These are phyloP conservation scores for Augochlorella aurata DNA, from an alignment of 2,888 invertebrate genomes.

Conservation along the genomic window DNA sequence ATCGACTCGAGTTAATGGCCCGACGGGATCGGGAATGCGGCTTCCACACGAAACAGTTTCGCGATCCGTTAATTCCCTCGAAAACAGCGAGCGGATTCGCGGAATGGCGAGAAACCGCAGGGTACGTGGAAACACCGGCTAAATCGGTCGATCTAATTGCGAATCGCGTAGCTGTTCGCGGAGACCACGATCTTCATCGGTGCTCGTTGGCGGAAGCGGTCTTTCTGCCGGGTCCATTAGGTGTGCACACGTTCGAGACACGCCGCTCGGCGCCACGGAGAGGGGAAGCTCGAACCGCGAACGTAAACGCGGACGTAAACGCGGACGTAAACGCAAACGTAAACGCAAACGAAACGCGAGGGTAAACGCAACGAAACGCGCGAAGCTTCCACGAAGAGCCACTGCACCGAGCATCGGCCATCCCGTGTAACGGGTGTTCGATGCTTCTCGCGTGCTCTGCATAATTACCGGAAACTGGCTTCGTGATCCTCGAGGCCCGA, in stretches of 20 bases:
- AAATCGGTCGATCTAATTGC: neutral
- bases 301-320: neutral
- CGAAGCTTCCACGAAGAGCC: slow-evolving; percentile 37
- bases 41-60: neutral
- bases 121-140: no score
- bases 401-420: slow-evolving; percentile 25
- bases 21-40: neutral
- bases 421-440: slow-evolving; percentile 69
- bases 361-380: slow-evolving; percentile 31
- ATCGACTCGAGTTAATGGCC: no score
- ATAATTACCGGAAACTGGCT: slow-evolving; percentile 68
- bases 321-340: no score
- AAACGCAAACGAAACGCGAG: slow-evolving; percentile 33
- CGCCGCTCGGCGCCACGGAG: neutral
- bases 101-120: no score
- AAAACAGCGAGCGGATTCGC: neutral
- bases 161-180: neutral
- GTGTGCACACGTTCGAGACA: neutral
- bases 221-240: slow-evolving; percentile 32
- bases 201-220: slow-evolving; percentile 20
- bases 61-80: neutral
- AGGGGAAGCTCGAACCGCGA: slow-evolving; percentile 13
- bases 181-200: neutral
- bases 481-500: slow-evolving; percentile 42
- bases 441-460: slow-evolving; percentile 70